These are phyloP conservation scores for Scaptodrosophila latifasciaeformis DNA, from an alignment of 2,888 invertebrate genomes.

Conservation along the genomic window DNA sequence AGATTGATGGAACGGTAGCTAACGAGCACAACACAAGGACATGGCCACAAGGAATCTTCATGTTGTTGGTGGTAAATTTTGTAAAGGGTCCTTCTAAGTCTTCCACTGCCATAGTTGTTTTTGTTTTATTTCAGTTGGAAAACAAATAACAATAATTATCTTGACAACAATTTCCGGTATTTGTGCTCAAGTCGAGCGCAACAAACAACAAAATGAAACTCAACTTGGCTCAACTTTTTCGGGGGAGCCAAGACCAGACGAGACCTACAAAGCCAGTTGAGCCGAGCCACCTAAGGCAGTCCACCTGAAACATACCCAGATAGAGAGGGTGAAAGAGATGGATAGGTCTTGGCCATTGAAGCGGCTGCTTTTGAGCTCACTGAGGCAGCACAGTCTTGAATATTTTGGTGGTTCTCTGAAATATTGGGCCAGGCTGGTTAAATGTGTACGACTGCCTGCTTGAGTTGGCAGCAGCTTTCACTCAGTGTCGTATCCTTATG, in stretches of 20 bases:
- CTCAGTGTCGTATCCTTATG: background rate
- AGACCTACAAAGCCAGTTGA: background rate
- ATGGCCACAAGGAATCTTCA: slow-evolving; percentile 20
- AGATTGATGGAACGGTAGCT: slow-evolving; percentile 44
- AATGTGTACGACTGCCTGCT: too few species aligned
- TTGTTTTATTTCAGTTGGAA: slow-evolving; percentile 44
- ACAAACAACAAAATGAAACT: slow-evolving; percentile 61
- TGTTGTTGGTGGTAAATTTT: background rate
- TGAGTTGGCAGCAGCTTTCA: too few species aligned
- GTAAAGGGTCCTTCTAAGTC: background rate
- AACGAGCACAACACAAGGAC: slow-evolving; percentile 17
- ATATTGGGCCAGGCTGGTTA: too few species aligned
- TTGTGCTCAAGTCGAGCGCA: slow-evolving; percentile 72
- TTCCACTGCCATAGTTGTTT: slow-evolving; percentile 9
- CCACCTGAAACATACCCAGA: slow-evolving; percentile 7
- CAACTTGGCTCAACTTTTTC: slow-evolving; percentile 51
- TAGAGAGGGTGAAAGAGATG: too few species aligned
- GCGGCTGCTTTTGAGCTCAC: slow-evolving; percentile 14
- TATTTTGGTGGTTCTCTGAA: slow-evolving; percentile 36
- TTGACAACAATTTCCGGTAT: slow-evolving; percentile 76
- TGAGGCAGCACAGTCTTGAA: slow-evolving; percentile 45
- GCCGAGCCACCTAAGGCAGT: slow-evolving; percentile 3
- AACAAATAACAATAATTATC: slow-evolving; percentile 75
- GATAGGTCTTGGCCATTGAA: background rate
- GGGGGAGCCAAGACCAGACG: slow-evolving; percentile 30